Conservation (phyloP, 2,888 invertebrate genomes). For the Nezara viridula region DNA sequence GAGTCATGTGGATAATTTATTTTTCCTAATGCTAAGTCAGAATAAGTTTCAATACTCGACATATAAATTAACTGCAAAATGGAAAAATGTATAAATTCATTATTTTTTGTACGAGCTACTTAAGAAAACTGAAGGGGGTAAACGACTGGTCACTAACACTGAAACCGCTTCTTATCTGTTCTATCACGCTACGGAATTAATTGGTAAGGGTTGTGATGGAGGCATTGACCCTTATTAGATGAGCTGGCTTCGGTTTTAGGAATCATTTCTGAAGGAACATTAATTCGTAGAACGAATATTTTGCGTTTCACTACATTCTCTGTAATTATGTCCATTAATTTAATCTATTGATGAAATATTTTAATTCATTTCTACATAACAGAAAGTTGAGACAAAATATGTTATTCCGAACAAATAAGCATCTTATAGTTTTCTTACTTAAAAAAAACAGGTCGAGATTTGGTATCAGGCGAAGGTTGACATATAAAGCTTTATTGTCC, state of each 20-base stretch:
- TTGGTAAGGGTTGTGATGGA: background rate
- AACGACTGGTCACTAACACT: background rate
- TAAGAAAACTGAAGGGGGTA: background rate
- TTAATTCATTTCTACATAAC: background rate
- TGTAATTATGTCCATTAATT: background rate
- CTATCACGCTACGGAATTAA: background rate
- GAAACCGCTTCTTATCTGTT: background rate
- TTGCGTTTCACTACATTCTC: background rate
- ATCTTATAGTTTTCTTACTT: background rate
- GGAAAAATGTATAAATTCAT: background rate
- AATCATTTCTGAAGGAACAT: background rate
- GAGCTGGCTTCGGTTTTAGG: background rate
- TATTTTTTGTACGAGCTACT: conserved; percentile 4
- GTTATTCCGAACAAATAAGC: background rate
- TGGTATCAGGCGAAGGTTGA: conserved; percentile 16
- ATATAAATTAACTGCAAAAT: background rate
- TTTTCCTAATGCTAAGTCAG: background rate
- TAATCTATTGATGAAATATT: background rate
- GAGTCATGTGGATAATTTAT: too few relatives aligned
- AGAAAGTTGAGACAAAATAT: background rate
- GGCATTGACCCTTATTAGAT: background rate
- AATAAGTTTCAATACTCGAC: background rate
- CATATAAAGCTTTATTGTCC: conserved; percentile 45
- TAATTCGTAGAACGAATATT: background rate
- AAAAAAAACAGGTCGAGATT: background rate